phyloP scores from a whole-genome alignment of 2,797 vertebrate genomes.

The Melanogrammus aeglefinus region DNA sequence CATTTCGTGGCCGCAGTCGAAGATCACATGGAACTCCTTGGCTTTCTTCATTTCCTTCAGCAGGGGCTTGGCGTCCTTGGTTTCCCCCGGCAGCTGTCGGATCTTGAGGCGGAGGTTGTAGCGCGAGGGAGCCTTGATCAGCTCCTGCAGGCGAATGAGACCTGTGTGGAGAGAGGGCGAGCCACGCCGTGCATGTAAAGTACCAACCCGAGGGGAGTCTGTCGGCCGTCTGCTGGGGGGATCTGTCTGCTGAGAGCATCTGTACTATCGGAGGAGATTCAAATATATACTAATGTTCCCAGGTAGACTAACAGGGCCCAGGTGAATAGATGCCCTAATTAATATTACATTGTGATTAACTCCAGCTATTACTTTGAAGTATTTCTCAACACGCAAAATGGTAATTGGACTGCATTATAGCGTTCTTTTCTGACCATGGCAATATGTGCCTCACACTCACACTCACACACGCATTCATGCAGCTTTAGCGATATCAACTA shows the following conservation, averaged over 20 bases:
- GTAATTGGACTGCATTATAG: not conserved
- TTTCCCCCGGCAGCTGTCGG: constrained; percentile 92
- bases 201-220: too few relatives aligned
- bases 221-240: too few relatives aligned
- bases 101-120: constrained; percentile 98
- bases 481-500: too few relatives aligned
- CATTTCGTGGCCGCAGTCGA: constrained; percentile 98
- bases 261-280: not conserved
- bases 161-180: constrained; percentile 68
- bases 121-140: constrained; percentile 96
- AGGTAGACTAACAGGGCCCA: not conserved
- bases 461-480: constrained; percentile 11
- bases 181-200: too few relatives aligned
- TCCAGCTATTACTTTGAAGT: not conserved
- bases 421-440: not conserved
- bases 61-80: constrained; percentile 96
- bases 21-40: constrained; percentile 97
- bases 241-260: not conserved
- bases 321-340: not conserved
- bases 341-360: not conserved
- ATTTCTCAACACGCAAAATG: not conserved
- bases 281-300: not conserved
- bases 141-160: constrained; percentile 96
- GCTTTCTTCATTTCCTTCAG: constrained; percentile 99
- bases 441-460: constrained; percentile 42